These are phyloP conservation scores for Athene noctua DNA, from an alignment of 2,113 vertebrate genomes.

Conservation along the genomic window DNA sequence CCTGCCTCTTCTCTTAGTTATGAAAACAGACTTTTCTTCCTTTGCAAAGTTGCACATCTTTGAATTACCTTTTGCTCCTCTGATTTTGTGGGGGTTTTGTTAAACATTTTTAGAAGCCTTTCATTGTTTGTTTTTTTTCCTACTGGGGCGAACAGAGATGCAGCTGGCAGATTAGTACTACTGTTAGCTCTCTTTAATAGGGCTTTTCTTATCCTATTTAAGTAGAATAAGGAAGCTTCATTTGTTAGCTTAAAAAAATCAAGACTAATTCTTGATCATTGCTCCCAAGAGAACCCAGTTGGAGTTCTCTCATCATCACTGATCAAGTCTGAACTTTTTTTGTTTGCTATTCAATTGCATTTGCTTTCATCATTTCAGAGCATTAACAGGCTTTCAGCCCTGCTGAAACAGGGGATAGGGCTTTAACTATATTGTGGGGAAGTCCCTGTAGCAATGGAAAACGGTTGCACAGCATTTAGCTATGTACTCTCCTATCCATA, in stretches of 20 bases:
- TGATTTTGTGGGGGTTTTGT: not conserved
- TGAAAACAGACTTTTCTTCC: not conserved
- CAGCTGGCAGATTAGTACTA: slow-evolving; percentile 27
- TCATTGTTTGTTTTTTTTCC: not conserved
- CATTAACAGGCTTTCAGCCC: slow-evolving; percentile 55
- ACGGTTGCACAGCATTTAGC: slow-evolving; percentile 18
- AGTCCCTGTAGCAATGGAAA: slow-evolving; percentile 42
- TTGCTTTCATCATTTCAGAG: slow-evolving; percentile 73
- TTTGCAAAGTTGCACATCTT: not conserved
- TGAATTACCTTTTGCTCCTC: not conserved
- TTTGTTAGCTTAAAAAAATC: slow-evolving; percentile 67
- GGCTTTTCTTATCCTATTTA: slow-evolving; percentile 59
- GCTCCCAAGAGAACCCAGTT: slow-evolving; percentile 55
- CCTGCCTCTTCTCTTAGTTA: not conserved
- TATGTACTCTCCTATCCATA: not conserved
- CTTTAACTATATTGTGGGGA: not conserved
- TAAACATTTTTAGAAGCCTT: slow-evolving; percentile 3
- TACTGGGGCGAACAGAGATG: not conserved
- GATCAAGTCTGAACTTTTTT: slow-evolving; percentile 69
- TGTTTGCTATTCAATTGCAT: slow-evolving; percentile 73
- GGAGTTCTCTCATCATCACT: slow-evolving; percentile 68
- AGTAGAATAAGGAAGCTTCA: slow-evolving; percentile 67
- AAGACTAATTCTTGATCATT: slow-evolving; percentile 67
- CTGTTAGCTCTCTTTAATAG: slow-evolving; percentile 54
- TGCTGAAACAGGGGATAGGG: slow-evolving; percentile 14